phyloP scores from a whole-genome alignment of 2,888 invertebrate species.

The Carcina quercana region DNA sequence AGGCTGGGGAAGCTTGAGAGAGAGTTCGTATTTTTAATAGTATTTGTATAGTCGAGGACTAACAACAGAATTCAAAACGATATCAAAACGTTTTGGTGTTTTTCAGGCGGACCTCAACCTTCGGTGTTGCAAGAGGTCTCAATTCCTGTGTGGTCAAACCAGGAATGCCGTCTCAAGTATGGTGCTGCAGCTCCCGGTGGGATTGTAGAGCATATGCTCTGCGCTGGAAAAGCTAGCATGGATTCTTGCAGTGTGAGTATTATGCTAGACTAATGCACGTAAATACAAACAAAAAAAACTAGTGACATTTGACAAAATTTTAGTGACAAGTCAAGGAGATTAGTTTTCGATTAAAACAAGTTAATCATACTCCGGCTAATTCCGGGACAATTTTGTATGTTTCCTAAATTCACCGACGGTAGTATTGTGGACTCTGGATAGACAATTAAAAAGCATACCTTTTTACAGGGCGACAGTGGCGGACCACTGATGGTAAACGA shows the following conservation, averaged over 20 bases:
- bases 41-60: background rate
- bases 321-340: background rate
- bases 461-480: conserved; percentile 87
- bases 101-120: conserved; percentile 86
- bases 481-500: conserved; percentile 89
- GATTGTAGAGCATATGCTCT: conserved; percentile 90
- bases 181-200: conserved; percentile 92
- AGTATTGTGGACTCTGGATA: no score
- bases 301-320: background rate
- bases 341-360: background rate
- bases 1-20: conserved; percentile 90
- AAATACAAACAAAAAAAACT: background rate
- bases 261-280: background rate
- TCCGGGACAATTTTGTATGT: background rate
- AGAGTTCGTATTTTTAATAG: conserved; percentile 71
- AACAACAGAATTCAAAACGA: background rate
- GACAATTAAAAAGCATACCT: no score
- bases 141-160: conserved; percentile 88
- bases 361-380: background rate
- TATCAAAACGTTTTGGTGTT: conserved; percentile 1
- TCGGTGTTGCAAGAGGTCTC: conserved; percentile 87
- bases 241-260: conserved; percentile 91
- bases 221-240: conserved; percentile 87
- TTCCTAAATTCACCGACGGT: no score
- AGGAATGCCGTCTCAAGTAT: conserved; percentile 85